These are phyloP conservation scores for Perodicticus potto DNA, from an alignment of 2,797 vertebrate genomes.

Conservation along the genomic window DNA sequence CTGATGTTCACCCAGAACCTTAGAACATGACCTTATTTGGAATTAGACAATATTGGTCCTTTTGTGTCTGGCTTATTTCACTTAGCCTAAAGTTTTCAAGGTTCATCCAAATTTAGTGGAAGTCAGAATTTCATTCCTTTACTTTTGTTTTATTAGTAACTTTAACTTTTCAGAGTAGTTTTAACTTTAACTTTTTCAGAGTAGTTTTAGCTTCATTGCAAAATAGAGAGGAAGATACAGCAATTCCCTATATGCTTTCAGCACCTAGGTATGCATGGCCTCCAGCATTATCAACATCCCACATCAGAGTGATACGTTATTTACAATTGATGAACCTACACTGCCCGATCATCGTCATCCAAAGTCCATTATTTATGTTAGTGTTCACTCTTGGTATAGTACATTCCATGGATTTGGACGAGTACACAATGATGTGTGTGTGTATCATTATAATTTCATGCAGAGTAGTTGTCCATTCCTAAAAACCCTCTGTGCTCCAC, in stretches of 20 bases:
- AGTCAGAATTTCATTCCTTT: neutral
- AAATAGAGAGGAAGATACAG: neutral
- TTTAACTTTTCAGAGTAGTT: too few relatives aligned
- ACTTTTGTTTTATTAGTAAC: neutral
- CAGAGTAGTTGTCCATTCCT: neutral
- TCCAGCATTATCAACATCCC: too few relatives aligned
- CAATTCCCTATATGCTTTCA: neutral
- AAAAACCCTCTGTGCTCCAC: neutral
- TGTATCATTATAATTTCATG: neutral
- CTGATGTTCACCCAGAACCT: neutral
- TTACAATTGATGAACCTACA: neutral
- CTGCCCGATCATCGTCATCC: neutral
- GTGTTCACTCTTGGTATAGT: neutral
- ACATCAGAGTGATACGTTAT: neutral
- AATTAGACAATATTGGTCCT: neutral
- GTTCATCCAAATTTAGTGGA: neutral
- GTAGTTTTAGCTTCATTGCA: neutral
- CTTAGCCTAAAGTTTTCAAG: neutral
- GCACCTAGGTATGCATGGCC: neutral
- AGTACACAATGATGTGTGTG: rapidly evolving
- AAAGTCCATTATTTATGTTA: too few relatives aligned
- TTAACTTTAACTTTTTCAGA: neutral
- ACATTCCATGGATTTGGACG: neutral
- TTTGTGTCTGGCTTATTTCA: neutral
- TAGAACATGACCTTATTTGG: neutral